Evolutionary conservation across 2,888 invertebrate genomes (phyloP).

Genomic region (Portevinia maculata): DNA sequence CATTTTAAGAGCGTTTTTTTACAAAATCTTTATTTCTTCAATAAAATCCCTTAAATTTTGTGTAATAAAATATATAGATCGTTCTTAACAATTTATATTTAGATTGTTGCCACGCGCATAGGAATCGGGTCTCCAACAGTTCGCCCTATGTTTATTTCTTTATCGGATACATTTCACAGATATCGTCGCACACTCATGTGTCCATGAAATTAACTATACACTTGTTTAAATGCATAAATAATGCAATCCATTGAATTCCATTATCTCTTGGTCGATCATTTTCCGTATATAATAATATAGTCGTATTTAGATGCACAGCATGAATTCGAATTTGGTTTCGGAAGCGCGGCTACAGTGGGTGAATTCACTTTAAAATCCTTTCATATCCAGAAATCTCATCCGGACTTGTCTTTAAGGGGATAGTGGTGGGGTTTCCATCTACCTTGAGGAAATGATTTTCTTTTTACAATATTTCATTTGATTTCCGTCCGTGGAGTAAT

Average conservation of each 20-base stretch:
- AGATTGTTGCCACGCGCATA: too few species aligned
- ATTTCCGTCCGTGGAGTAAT: conserved; percentile 58
- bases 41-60: too few species aligned
- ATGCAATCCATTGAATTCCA: conserved; percentile 57
- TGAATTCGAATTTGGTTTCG: conserved; percentile 1
- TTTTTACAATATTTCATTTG: conserved; percentile 63
- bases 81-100: too few species aligned
- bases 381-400: conserved; percentile 38
- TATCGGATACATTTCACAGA: too few species aligned
- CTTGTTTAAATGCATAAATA: conserved; percentile 29
- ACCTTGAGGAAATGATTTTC: conserved; percentile 64
- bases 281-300: neutral
- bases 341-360: conserved; percentile 47
- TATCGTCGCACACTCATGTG: too few species aligned
- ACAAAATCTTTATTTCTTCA: too few species aligned
- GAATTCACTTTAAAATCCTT: conserved; percentile 60
- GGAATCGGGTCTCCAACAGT: too few species aligned
- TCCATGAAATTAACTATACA: neutral
- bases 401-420: conserved; percentile 13
- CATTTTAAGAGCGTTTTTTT: too few species aligned
- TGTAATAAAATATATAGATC: too few species aligned
- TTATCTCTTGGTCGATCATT: conserved; percentile 35
- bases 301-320: conserved; percentile 11
- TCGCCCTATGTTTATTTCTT: too few species aligned
- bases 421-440: neutral